These are phyloP conservation scores for Pontoporia blainvillei DNA, from an alignment of 2,113 vertebrate species.

Conservation along the genomic window DNA sequence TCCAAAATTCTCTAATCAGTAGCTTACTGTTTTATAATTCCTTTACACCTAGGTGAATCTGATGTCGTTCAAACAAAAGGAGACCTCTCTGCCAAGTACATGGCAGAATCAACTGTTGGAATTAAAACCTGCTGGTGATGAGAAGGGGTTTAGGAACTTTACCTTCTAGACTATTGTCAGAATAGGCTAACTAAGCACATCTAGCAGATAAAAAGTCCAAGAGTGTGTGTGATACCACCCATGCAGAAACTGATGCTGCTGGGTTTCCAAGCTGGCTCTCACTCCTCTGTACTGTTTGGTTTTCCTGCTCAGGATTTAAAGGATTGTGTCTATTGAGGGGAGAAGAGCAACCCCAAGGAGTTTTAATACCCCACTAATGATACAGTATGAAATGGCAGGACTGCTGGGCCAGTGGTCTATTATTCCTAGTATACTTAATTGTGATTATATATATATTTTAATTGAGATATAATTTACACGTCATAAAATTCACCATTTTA, in stretches of 20 bases:
- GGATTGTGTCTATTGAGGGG: background rate
- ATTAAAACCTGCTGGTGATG: conserved; percentile 19
- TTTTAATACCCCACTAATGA: background rate
- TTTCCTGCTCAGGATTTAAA: background rate
- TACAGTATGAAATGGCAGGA: background rate
- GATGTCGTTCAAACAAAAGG: conserved; percentile 43
- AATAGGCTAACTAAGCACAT: conserved; percentile 13
- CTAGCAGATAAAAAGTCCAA: conserved; percentile 11
- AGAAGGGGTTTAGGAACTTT: background rate
- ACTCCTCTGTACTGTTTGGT: background rate
- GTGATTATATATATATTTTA: background rate
- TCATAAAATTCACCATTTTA: background rate
- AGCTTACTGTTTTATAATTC: background rate
- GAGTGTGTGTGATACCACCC: background rate
- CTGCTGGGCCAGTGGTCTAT: background rate
- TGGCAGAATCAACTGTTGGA: conserved; percentile 19
- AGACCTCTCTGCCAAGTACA: conserved; percentile 8
- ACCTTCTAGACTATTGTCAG: conserved; percentile 43
- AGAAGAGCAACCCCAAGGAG: background rate
- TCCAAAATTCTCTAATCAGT: conserved; percentile 15
- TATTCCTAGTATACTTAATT: background rate
- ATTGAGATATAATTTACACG: background rate
- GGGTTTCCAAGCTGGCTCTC: background rate
- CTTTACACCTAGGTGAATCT: conserved; percentile 11
- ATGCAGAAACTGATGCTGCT: background rate